Evolutionary conservation across 2,113 vertebrate species (phyloP).

Genomic region (Pavo muticus): DNA sequence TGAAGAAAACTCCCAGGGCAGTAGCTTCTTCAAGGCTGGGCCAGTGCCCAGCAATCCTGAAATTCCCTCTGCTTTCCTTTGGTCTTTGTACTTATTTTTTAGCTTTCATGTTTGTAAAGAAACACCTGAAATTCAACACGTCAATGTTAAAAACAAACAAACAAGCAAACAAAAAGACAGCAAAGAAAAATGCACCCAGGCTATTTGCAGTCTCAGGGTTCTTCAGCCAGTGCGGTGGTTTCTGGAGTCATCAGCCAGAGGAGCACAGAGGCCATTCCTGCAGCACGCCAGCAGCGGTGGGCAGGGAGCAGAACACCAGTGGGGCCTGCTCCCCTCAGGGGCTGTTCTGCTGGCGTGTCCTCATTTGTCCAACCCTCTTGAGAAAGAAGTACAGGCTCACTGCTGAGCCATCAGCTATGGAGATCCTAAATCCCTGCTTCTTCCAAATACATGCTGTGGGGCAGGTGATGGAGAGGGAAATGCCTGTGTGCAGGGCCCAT

Average conservation of each 20-base stretch:
- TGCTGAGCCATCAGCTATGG: neutral
- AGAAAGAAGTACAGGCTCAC: neutral
- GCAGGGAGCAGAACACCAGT: fast-evolving
- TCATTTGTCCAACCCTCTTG: neutral
- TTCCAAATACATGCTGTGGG: fast-evolving
- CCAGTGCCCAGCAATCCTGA: neutral
- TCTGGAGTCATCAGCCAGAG: neutral
- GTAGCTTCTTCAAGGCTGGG: neutral
- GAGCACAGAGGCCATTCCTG: neutral
- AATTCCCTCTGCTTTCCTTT: neutral
- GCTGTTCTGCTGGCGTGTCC: fast-evolving
- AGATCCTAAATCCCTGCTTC: neutral
- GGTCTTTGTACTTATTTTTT: neutral
- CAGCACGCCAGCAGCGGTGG: fast-evolving
- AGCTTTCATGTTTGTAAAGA: neutral
- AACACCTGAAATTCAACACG: neutral
- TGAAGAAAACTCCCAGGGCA: neutral
- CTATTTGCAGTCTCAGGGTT: neutral
- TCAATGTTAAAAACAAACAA: neutral
- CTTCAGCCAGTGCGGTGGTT: neutral
- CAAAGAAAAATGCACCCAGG: neutral
- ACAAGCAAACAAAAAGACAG: neutral
- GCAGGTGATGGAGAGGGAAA: neutral
- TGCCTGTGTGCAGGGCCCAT: neutral
- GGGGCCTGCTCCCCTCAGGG: neutral